Evolutionary conservation across 1,140 invertebrate genomes (phyloP).

Genomic region (Ostrea denselamellosa): DNA sequence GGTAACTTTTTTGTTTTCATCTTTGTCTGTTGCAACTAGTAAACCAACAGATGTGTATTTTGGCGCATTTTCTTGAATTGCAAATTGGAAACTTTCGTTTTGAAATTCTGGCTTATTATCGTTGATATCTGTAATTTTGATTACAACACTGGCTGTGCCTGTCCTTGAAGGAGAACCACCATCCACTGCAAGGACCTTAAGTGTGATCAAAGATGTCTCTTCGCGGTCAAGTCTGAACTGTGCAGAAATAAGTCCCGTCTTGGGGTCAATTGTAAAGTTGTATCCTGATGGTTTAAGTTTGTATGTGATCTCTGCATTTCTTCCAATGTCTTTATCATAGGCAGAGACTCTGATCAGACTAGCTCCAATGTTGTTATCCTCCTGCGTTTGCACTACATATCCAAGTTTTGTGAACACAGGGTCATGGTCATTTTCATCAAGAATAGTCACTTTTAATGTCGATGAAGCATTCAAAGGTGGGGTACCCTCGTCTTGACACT

Average conservation of each 20-base stretch:
- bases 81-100: conserved; percentile 58
- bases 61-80: conserved; percentile 58
- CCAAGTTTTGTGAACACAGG: conserved; percentile 84
- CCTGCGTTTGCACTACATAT: conserved; percentile 52
- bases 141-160: conserved; percentile 92
- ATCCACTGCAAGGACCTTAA: conserved; percentile 85
- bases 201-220: conserved; percentile 81
- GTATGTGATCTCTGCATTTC: conserved; percentile 84
- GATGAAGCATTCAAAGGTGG: conserved; percentile 87
- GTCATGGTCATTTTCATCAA: conserved; percentile 94
- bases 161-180: conserved; percentile 81
- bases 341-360: conserved; percentile 84
- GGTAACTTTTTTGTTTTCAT: conserved; percentile 87
- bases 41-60: conserved; percentile 54
- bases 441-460: conserved; percentile 93
- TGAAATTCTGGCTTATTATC: conserved; percentile 92
- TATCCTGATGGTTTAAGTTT: conserved; percentile 53
- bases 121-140: conserved; percentile 94
- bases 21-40: conserved; percentile 86
- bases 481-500: conserved; percentile 84
- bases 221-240: conserved; percentile 63
- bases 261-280: conserved; percentile 56
- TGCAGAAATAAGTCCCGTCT: conserved; percentile 61
- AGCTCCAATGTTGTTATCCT: conserved; percentile 88
- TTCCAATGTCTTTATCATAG: conserved; percentile 92